A percentile compares a stretch with the other conserved stretches of the same genome.
phyloP scores from a whole-genome alignment of 2,888 invertebrate genomes.

The Sarcophaga variegata region DNA sequence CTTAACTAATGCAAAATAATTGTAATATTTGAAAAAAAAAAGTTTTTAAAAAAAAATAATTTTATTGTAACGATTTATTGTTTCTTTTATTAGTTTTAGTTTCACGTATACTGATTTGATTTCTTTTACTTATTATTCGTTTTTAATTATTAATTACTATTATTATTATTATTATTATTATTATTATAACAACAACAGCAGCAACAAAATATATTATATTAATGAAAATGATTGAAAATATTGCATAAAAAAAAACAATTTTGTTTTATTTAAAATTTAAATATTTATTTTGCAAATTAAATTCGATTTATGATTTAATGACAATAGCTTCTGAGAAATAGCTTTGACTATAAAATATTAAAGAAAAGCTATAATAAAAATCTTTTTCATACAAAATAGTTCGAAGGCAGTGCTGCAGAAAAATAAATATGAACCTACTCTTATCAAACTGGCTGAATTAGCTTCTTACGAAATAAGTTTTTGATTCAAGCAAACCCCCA shows the following conservation, averaged over 20 bases:
- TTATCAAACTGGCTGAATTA: too few relatives aligned
- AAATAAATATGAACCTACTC: too few relatives aligned
- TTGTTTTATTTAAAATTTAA: neutral
- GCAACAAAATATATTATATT: slow-evolving; percentile 60
- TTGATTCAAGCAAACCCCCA: too few relatives aligned
- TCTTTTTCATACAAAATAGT: too few relatives aligned
- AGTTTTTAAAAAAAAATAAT: neutral
- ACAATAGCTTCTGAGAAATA: too few relatives aligned
- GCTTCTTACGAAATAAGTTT: too few relatives aligned
- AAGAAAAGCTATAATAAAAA: too few relatives aligned
- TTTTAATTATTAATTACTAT: slow-evolving; percentile 52
- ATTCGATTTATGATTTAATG: too few relatives aligned
- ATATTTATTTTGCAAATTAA: neutral
- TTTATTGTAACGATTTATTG: slow-evolving; percentile 14
- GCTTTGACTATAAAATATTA: too few relatives aligned
- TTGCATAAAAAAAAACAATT: slow-evolving; percentile 31
- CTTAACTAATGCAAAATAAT: neutral
- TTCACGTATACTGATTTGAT: slow-evolving; percentile 19
- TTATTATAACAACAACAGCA: neutral
- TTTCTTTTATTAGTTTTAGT: slow-evolving; percentile 43
- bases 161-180: neutral
- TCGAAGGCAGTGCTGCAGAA: too few relatives aligned
- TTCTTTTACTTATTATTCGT: slow-evolving; percentile 46
- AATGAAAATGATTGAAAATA: slow-evolving; percentile 64
- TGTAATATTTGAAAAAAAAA: slow-evolving; percentile 10